Conservation (phyloP, 2,888 invertebrate genomes). For the Rhorus exstirpatorius region DNA sequence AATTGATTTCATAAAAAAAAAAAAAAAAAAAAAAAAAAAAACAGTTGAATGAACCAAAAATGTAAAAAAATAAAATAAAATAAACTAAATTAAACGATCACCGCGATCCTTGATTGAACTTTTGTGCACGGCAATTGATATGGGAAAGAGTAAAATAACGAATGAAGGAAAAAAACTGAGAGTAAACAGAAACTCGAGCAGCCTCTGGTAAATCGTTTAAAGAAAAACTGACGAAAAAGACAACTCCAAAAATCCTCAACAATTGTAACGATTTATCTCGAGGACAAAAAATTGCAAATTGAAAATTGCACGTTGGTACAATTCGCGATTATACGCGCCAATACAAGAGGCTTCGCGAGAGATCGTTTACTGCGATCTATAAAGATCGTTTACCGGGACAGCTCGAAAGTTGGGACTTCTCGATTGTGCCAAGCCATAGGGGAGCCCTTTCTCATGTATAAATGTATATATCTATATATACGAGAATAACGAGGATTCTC, state of each 20-base stretch:
- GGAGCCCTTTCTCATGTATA: conserved; percentile 11
- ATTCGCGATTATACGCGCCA: too few species aligned
- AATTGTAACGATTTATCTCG: background rate
- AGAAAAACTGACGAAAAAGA: too few species aligned
- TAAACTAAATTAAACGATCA: too few species aligned
- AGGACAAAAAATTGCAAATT: background rate
- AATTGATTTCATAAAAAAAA: conserved; percentile 38
- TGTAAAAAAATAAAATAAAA: conserved; percentile 24
- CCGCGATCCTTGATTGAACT: too few species aligned
- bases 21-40: conserved; percentile 5
- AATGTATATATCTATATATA: conserved; percentile 6
- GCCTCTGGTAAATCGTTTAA: too few species aligned
- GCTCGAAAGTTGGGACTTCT: conserved; percentile 44
- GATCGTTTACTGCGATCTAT: conserved; percentile 62
- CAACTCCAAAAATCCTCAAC: background rate
- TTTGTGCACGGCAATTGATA: too few species aligned
- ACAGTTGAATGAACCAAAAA: background rate
- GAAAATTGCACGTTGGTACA: conserved; percentile 8
- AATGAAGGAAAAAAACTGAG: background rate
- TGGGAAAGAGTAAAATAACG: background rate
- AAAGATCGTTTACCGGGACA: conserved; percentile 55
- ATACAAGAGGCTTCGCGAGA: conserved; percentile 39
- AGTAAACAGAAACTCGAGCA: too few species aligned
- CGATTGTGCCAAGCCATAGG: conserved; percentile 51
- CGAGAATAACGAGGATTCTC: conserved; percentile 79